These are phyloP conservation scores for Drosophila flavopinicola DNA, from an alignment of 2,888 invertebrate genomes.

Conservation along the genomic window DNA sequence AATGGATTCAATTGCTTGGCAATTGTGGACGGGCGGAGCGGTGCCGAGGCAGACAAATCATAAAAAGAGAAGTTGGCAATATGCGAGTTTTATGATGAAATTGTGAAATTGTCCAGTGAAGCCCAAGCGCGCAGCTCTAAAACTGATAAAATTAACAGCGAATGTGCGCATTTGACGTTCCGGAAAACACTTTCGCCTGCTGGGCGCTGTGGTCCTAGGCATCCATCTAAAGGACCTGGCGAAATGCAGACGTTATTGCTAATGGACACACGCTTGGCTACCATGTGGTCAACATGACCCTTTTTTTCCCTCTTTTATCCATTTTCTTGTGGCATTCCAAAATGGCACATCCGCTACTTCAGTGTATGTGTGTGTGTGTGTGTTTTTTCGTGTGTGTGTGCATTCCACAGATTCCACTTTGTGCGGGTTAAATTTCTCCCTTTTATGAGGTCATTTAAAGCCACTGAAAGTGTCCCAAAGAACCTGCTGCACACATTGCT, in stretches of 20 bases:
- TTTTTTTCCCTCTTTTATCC: conserved; percentile 21
- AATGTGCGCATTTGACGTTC: conserved; percentile 1
- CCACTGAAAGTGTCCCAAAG: conserved; percentile 14
- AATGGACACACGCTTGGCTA: not conserved
- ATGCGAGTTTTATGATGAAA: conserved; percentile 61
- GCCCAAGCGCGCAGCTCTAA: conserved; percentile 34
- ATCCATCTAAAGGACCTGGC: too few relatives aligned
- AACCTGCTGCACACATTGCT: conserved; percentile 15
- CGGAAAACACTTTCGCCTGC: conserved; percentile 1
- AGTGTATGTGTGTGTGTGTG: conserved; percentile 23
- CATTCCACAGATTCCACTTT: conserved; percentile 41
- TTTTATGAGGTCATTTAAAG: conserved; percentile 51
- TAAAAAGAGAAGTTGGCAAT: conserved; percentile 53
- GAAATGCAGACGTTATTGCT: not conserved
- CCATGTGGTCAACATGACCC: conserved; percentile 40
- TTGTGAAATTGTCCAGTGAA: conserved; percentile 55
- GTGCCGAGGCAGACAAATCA: conserved; percentile 19
- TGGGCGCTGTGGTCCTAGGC: too few relatives aligned
- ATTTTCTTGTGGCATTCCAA: conserved; percentile 56
- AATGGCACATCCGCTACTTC: conserved; percentile 59
- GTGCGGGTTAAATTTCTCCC: conserved; percentile 25
- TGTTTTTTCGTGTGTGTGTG: conserved; percentile 24
- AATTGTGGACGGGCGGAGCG: conserved; percentile 38
- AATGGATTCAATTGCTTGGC: conserved; percentile 73
- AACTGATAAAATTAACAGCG: conserved; percentile 55